These are phyloP conservation scores for Ooceraea biroi DNA, from an alignment of 1,140 invertebrate species.

Conservation along the genomic window DNA sequence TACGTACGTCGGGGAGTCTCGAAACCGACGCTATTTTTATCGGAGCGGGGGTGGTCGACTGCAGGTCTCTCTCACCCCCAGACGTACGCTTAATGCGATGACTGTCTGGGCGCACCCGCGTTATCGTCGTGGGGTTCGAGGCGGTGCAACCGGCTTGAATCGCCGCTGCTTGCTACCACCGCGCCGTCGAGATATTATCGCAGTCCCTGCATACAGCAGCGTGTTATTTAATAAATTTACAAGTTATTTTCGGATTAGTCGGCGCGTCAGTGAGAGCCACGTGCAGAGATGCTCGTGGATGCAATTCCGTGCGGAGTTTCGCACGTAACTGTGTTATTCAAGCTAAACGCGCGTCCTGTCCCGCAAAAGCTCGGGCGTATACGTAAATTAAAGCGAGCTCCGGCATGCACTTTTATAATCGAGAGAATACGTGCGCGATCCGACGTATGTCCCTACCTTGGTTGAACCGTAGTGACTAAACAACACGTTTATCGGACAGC, in stretches of 20 bases:
- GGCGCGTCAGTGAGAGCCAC: background rate
- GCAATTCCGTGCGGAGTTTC: conserved; percentile 53
- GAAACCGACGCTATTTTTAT: conserved; percentile 68
- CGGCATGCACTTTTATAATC: conserved; percentile 52
- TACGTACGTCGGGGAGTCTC: conserved; percentile 59
- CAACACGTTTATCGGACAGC: conserved; percentile 51
- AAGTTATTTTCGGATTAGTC: conserved; percentile 69
- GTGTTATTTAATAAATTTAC: conserved; percentile 69
- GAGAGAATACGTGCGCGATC: conserved; percentile 30
- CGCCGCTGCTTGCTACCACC: background rate
- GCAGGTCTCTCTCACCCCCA: conserved; percentile 18
- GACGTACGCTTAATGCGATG: conserved; percentile 60
- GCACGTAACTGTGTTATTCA: conserved; percentile 54
- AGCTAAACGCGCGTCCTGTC: conserved; percentile 14
- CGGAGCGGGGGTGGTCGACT: too few relatives aligned
- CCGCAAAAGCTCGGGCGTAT: background rate
- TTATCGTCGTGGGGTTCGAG: conserved; percentile 33
- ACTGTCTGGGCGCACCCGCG: conserved; percentile 48
- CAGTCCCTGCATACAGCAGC: background rate
- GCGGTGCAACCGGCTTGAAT: conserved; percentile 9
- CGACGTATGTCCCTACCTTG: too few relatives aligned
- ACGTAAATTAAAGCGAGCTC: conserved; percentile 48
- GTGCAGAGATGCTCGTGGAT: background rate
- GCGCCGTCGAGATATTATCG: conserved; percentile 50
- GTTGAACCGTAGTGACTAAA: conserved; percentile 26